Conservation (phyloP, 2,113 vertebrate genomes). For the Trachemys scripta region DNA sequence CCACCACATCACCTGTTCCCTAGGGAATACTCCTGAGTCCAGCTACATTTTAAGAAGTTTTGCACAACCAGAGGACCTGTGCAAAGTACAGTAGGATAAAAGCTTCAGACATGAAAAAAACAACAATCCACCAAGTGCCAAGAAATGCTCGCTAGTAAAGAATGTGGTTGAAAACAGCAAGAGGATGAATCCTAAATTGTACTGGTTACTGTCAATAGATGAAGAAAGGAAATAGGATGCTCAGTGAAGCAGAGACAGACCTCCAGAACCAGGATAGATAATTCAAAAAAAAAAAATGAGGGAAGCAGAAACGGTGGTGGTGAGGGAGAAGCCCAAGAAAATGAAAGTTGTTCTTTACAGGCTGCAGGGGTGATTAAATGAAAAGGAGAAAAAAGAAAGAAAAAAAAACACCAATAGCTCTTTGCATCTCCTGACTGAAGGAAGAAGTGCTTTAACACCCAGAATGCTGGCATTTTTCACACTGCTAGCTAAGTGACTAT, state of each 20-base stretch:
- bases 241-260: conserved; percentile 20
- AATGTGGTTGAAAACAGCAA: neutral
- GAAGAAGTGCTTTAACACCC: neutral
- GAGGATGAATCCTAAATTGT: neutral
- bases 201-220: neutral
- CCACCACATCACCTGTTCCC: neutral
- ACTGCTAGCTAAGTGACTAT: neutral
- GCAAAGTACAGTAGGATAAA: neutral
- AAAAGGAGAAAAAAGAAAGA: neutral
- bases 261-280: conserved; percentile 3
- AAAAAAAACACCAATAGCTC: neutral
- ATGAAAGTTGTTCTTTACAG: neutral
- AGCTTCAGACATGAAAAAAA: neutral
- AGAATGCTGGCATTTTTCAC: neutral
- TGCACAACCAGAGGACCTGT: neutral
- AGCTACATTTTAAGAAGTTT: neutral
- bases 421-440: conserved; percentile 4
- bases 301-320: neutral
- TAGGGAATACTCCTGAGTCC: neutral
- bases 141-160: neutral
- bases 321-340: neutral
- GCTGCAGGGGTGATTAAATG: conserved; percentile 25
- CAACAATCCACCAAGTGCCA: neutral
- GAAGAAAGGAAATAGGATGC: conserved; percentile 5
- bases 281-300: conserved; percentile 7